Evolutionary conservation across 2,113 vertebrate genomes (phyloP).

Genomic region (Petroica traversi): DNA sequence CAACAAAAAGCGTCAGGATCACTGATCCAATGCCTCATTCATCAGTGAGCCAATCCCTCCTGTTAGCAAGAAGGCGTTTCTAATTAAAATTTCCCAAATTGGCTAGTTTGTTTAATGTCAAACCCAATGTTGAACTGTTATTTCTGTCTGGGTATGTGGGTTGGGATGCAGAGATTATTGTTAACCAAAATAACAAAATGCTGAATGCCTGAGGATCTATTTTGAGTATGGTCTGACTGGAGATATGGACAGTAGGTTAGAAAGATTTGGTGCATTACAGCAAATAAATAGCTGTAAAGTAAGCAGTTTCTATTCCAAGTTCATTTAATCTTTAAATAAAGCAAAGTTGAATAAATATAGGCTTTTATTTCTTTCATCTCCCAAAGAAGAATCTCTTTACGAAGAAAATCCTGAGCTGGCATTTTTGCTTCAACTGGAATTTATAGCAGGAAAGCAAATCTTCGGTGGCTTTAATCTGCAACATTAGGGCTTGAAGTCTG

Average conservation of each 20-base stretch:
- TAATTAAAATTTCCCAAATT: neutral
- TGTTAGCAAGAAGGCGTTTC: neutral
- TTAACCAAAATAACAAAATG: neutral
- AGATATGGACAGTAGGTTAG: neutral
- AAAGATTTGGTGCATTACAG: neutral
- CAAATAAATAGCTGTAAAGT: neutral
- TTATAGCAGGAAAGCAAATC: neutral
- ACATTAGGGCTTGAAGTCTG: constrained; percentile 20
- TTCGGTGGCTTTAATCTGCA: neutral
- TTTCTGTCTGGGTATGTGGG: neutral
- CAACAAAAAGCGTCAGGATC: neutral
- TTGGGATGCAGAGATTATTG: neutral
- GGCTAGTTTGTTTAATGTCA: neutral
- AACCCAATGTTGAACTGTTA: neutral
- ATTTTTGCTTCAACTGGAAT: neutral
- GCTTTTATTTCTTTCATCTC: neutral
- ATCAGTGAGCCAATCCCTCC: neutral
- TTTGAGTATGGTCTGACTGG: neutral
- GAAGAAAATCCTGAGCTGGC: neutral
- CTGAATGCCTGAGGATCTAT: neutral
- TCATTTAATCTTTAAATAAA: constrained; percentile 3
- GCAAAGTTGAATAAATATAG: neutral
- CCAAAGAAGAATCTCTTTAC: neutral
- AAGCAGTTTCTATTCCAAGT: neutral
- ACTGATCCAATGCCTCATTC: no score